A percentile compares a stretch with the other conserved stretches of the same genome.
Conservation (phyloP, 2,888 invertebrate species). For the Drosophila mercatorum region DNA sequence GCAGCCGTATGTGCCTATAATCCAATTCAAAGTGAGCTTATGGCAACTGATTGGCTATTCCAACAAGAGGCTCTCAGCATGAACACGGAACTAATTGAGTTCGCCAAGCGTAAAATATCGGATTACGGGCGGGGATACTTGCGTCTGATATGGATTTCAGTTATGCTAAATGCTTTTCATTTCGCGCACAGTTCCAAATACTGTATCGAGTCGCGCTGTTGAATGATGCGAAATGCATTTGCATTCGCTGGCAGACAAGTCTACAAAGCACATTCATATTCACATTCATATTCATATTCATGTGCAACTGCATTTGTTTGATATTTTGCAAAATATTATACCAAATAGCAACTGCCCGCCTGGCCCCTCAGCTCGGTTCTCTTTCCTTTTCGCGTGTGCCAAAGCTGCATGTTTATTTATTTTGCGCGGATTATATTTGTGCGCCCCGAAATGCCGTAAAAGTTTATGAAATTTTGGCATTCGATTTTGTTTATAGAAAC, state of each 20-base stretch:
- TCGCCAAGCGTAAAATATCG: neutral
- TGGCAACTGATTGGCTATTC: neutral
- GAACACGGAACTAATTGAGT: constrained; percentile 7
- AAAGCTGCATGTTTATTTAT: constrained; percentile 55
- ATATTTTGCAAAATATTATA: constrained; percentile 7
- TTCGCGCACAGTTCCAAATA: neutral
- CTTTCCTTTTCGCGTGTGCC: constrained; percentile 11
- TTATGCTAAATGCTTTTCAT: constrained; percentile 8
- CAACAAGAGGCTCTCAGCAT: neutral
- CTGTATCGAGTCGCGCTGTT: neutral
- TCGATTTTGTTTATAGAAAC: constrained; percentile 66
- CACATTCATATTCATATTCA: constrained; percentile 2
- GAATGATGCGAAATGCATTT: constrained; percentile 12
- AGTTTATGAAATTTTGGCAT: constrained; percentile 63
- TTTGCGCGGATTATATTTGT: constrained; percentile 38
- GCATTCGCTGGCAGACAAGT: constrained; percentile 14
- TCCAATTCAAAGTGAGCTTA: neutral
- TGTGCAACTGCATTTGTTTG: constrained; percentile 16
- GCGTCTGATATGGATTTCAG: constrained; percentile 6
- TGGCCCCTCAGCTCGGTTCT: neutral
- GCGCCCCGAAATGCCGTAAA: constrained; percentile 56
- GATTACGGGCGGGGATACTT: neutral
- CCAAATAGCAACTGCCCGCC: neutral
- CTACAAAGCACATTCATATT: constrained; percentile 9
- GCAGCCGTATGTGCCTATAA: neutral